Percentiles rank a stretch among this genome's conserved stretches.
Conservation (phyloP, 2,113 vertebrate genomes). For the Casuarius casuarius region DNA sequence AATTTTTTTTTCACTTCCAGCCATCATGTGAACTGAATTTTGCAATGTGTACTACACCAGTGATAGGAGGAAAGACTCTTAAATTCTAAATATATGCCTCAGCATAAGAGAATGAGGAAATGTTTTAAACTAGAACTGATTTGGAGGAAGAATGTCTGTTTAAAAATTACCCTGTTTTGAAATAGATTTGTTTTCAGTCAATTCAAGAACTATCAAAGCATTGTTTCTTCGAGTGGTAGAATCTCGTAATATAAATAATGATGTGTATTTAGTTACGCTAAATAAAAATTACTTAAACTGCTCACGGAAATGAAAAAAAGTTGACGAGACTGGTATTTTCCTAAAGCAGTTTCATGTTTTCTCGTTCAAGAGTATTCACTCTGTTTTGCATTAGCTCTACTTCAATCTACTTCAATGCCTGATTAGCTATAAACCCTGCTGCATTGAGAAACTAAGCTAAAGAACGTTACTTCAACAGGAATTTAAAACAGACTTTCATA, state of each 20-base stretch:
- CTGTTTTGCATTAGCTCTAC: background rate
- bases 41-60: background rate
- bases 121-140: background rate
- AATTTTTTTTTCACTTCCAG: background rate
- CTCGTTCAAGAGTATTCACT: background rate
- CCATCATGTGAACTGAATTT: background rate
- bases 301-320: background rate
- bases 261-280: background rate
- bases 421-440: background rate
- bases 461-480: background rate
- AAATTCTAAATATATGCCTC: background rate
- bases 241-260: background rate
- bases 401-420: background rate
- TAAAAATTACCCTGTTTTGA: slow-evolving; percentile 22
- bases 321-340: background rate
- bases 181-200: slow-evolving; percentile 5
- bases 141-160: background rate
- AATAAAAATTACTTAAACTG: background rate
- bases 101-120: slow-evolving; percentile 35
- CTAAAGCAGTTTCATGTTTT: background rate
- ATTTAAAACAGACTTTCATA: background rate
- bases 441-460: background rate
- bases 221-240: background rate
- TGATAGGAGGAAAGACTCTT: background rate
- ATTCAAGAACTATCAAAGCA: background rate